Conservation (phyloP, 2,113 vertebrate genomes). For the Pollimyrus isidori region DNA sequence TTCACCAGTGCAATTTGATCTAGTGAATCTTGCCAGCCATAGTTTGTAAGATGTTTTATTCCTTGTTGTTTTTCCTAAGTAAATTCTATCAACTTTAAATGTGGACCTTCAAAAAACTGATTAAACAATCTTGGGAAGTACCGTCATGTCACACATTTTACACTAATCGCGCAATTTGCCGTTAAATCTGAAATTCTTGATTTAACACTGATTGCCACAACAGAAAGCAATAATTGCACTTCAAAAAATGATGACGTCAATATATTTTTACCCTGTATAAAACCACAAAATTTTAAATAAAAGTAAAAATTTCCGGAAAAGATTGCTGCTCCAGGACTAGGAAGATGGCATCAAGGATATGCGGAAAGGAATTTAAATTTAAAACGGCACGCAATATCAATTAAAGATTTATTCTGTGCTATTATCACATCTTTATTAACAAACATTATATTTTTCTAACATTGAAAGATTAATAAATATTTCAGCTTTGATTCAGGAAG, state of each 20-base stretch:
- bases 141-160: slow-evolving; percentile 77
- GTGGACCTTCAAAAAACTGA: slow-evolving; percentile 60
- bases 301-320: slow-evolving; percentile 63
- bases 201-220: slow-evolving; percentile 83
- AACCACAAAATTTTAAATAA: slow-evolving; percentile 56
- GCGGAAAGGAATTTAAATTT: slow-evolving; percentile 31
- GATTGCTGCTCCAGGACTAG: slow-evolving; percentile 49
- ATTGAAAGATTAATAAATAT: slow-evolving; percentile 70
- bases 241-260: slow-evolving; percentile 67
- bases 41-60: slow-evolving; percentile 21
- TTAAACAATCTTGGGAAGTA: slow-evolving; percentile 77
- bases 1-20: slow-evolving; percentile 87
- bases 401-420: slow-evolving; percentile 56
- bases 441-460: slow-evolving; percentile 64
- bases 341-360: slow-evolving; percentile 33
- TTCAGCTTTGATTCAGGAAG: slow-evolving; percentile 57
- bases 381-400: slow-evolving; percentile 51
- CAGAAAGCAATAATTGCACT: slow-evolving; percentile 72
- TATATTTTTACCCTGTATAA: slow-evolving; percentile 90
- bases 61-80: slow-evolving; percentile 22
- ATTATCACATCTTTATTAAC: slow-evolving; percentile 65
- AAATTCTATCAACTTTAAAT: slow-evolving; percentile 37
- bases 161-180: slow-evolving; percentile 72
- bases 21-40: slow-evolving; percentile 56
- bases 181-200: slow-evolving; percentile 78